A percentile compares a stretch with the other conserved stretches of the same genome.
Conservation (phyloP, 2,113 vertebrate species). For the Sylvilagus bachmani region DNA sequence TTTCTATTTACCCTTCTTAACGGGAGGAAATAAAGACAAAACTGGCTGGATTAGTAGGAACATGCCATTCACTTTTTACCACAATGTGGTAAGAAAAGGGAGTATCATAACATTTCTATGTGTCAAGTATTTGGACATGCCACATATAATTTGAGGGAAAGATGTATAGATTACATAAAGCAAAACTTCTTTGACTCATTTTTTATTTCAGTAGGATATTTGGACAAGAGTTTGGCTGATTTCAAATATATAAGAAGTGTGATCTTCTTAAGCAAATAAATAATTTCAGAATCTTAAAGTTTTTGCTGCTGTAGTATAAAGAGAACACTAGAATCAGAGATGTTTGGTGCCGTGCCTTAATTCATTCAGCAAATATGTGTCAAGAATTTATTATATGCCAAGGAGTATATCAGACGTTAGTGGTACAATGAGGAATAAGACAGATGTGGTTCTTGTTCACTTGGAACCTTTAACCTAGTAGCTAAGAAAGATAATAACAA, state of each 20-base stretch:
- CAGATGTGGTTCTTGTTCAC: neutral
- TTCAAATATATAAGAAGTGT: conserved; percentile 37
- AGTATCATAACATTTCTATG: conserved; percentile 43
- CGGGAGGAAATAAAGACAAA: conserved; percentile 44
- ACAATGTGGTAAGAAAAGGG: conserved; percentile 36
- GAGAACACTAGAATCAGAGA: neutral
- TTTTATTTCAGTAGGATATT: conserved; percentile 36
- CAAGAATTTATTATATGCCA: neutral
- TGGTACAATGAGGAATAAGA: neutral
- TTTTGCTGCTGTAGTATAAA: neutral
- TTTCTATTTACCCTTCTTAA: conserved; percentile 50
- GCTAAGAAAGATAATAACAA: neutral
- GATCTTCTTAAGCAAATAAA: conserved; percentile 35
- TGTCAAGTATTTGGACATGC: neutral
- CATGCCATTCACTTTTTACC: conserved; percentile 43
- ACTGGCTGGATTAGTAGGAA: neutral
- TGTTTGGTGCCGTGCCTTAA: neutral
- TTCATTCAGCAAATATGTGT: neutral
- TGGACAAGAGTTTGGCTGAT: conserved; percentile 44
- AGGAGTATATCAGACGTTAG: neutral
- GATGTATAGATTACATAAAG: conserved; percentile 3
- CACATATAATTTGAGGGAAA: neutral
- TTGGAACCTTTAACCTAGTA: neutral
- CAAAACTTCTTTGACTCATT: neutral
- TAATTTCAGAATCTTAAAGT: conserved; percentile 4